Percentiles rank a stretch among this genome's conserved stretches.
Evolutionary conservation across 1,140 invertebrate genomes (phyloP).

Genomic region (Ruditapes philippinarum): DNA sequence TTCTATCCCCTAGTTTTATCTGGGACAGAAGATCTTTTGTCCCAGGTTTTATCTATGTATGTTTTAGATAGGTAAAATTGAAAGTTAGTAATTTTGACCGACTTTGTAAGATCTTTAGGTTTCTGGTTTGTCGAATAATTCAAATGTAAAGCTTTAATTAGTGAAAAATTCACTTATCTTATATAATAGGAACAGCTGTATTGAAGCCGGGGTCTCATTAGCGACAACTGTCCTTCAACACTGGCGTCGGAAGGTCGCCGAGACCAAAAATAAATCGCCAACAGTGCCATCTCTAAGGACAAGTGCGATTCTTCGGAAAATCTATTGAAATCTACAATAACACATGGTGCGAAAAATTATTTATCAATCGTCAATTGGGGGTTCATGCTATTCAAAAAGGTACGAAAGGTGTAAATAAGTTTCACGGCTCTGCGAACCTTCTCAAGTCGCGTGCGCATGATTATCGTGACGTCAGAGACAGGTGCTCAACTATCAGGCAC

Average conservation of each 20-base stretch:
- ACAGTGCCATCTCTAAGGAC: constrained; percentile 32
- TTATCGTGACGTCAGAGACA: constrained; percentile 74
- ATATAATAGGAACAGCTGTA: constrained; percentile 6
- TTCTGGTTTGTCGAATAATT: too few species aligned
- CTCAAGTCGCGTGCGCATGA: constrained; percentile 63
- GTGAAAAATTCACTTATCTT: neutral
- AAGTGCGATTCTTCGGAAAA: neutral
- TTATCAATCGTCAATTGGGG: constrained; percentile 31
- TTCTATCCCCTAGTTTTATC: too few species aligned
- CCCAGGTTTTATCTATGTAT: too few species aligned
- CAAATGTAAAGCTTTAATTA: too few species aligned
- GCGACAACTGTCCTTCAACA: neutral
- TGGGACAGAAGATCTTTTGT: too few species aligned
- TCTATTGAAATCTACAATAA: constrained; percentile 44
- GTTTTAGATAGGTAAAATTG: too few species aligned
- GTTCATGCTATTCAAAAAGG: constrained; percentile 38
- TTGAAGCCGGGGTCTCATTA: neutral
- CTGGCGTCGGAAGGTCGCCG: neutral
- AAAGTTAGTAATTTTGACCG: too few species aligned
- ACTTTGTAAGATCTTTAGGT: too few species aligned
- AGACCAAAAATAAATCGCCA: constrained; percentile 33
- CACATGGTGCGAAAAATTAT: constrained; percentile 25
- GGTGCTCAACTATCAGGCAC: constrained; percentile 72
- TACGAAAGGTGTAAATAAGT: constrained; percentile 56
- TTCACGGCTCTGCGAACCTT: constrained; percentile 42